phyloP scores from a whole-genome alignment of 37 sponge, comb jelly and placozoan species.

The Eunapius fragilis region DNA sequence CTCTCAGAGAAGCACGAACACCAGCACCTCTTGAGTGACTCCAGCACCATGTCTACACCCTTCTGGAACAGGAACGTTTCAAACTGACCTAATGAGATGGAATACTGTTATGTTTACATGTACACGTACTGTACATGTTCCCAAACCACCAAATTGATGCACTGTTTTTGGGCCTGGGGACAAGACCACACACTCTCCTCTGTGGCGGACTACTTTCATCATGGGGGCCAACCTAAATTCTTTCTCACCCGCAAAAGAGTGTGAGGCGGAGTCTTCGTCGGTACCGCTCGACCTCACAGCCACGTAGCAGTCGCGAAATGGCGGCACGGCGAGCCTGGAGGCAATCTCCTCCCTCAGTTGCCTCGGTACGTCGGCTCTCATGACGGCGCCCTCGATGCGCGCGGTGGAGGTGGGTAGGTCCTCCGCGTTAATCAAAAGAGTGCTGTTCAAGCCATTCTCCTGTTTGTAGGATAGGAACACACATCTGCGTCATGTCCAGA shows the following conservation, averaged over 20 bases:
- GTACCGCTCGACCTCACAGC: conserved; percentile 92
- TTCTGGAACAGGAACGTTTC: conserved; percentile 83
- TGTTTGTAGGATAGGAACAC: conserved; percentile 1
- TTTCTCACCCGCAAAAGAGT: conserved; percentile 83
- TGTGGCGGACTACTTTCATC: too few relatives aligned
- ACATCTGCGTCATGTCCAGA: neutral
- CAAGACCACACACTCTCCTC: too few relatives aligned
- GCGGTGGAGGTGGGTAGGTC: conserved; percentile 39
- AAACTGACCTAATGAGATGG: conserved; percentile 73
- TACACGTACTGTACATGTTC: too few relatives aligned
- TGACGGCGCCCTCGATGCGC: conserved; percentile 22
- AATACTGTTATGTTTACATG: too few relatives aligned
- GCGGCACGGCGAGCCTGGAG: conserved; percentile 8
- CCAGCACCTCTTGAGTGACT: conserved; percentile 76
- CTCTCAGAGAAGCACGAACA: conserved; percentile 79
- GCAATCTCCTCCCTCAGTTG: conserved; percentile 35
- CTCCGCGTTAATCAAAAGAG: conserved; percentile 14
- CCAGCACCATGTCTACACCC: conserved; percentile 46
- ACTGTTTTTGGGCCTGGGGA: too few relatives aligned
- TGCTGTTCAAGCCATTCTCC: conserved; percentile 45
- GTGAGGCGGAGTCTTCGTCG: conserved; percentile 86
- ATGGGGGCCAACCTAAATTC: too few relatives aligned
- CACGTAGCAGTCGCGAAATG: conserved; percentile 54
- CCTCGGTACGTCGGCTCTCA: conserved; percentile 28
- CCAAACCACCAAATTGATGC: too few relatives aligned